phyloP scores from a whole-genome alignment of 2,113 vertebrate species.

The Pungitius pungitius region DNA sequence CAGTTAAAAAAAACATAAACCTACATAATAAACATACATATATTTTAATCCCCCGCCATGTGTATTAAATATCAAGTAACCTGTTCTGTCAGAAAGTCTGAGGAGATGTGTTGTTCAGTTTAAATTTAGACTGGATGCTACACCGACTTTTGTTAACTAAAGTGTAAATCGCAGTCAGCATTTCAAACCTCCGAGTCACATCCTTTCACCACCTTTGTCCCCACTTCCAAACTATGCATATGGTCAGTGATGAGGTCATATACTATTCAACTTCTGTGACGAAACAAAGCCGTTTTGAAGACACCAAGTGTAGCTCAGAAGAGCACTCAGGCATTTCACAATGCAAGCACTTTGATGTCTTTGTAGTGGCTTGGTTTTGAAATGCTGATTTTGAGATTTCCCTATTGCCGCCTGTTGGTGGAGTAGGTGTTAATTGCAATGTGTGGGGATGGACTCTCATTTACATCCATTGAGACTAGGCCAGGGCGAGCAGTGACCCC shows the following conservation, averaged over 20 bases:
- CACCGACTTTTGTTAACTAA: constrained; percentile 10
- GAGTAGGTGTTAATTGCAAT: constrained; percentile 81
- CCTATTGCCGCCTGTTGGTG: constrained; percentile 51
- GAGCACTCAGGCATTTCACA: constrained; percentile 53
- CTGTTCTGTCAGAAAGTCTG: constrained; percentile 6
- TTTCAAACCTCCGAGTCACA: constrained; percentile 21
- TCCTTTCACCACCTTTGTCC: constrained; percentile 30
- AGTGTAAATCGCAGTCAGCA: constrained; percentile 32
- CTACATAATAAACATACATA: not conserved
- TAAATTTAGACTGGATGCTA: not conserved
- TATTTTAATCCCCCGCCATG: not conserved
- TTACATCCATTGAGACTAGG: constrained; percentile 64
- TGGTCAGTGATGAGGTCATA: constrained; percentile 51
- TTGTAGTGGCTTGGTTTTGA: constrained; percentile 72
- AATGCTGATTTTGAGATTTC: constrained; percentile 76
- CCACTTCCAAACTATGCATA: constrained; percentile 31
- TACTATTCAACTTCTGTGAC: constrained; percentile 23
- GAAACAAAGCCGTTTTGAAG: constrained; percentile 52
- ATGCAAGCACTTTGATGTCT: constrained; percentile 76
- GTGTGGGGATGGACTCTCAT: constrained; percentile 62
- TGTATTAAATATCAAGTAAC: not conserved
- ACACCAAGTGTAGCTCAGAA: constrained; percentile 41
- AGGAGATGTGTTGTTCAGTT: not conserved
- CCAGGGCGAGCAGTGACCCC: constrained; percentile 54
- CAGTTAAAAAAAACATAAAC: not conserved